A percentile compares a stretch with the other conserved stretches of the same genome.
These are phyloP conservation scores for Phylloscopus whistleri DNA, from an alignment of 2,113 vertebrate genomes.

Conservation along the genomic window DNA sequence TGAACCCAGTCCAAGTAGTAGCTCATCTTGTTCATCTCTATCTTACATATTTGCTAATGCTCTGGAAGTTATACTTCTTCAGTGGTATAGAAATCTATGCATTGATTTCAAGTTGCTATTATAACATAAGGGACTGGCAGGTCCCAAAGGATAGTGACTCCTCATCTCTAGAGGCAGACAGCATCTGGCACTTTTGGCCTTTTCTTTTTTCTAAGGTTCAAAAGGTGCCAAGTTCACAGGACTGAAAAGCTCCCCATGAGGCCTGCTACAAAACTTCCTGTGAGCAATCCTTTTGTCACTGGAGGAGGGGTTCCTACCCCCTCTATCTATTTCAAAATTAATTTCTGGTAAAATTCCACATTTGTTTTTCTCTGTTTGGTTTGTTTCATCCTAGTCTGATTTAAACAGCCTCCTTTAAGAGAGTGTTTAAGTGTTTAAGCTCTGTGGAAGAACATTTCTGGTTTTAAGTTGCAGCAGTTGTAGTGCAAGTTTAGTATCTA, in stretches of 20 bases:
- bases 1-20: not conserved
- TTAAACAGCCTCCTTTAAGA: not conserved
- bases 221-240: not conserved
- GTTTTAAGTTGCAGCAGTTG: not conserved
- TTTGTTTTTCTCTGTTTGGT: not conserved
- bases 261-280: not conserved
- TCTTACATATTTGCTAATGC: not conserved
- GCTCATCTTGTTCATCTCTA: not conserved
- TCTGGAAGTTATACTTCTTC: not conserved
- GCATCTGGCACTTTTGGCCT: rapidly evolving
- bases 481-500: not conserved
- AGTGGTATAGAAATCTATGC: not conserved
- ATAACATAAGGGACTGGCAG: not conserved
- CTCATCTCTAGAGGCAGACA: not conserved
- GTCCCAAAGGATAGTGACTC: not conserved
- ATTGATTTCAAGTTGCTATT: not conserved
- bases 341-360: not conserved
- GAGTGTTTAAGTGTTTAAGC: not conserved
- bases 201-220: not conserved
- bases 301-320: not conserved
- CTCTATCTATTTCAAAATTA: not conserved
- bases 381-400: not conserved
- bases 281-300: not conserved
- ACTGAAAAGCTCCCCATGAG: not conserved
- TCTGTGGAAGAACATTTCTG: not conserved